These are phyloP conservation scores for Atta cephalotes DNA, from an alignment of 1,140 invertebrate species.

Conservation along the genomic window DNA sequence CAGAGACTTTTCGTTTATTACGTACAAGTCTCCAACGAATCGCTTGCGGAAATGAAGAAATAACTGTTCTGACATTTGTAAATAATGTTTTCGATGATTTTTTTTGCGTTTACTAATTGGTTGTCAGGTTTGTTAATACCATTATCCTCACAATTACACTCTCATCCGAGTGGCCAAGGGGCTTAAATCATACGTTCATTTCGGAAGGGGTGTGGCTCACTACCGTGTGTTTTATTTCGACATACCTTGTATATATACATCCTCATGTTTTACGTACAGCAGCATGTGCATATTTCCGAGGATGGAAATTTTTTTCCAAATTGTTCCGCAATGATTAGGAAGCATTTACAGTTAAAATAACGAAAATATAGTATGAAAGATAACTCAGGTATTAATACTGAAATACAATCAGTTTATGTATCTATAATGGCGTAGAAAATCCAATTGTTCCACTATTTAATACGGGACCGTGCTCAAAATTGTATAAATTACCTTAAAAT, in stretches of 20 bases:
- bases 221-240: constrained; percentile 64
- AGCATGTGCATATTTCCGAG: constrained; percentile 68
- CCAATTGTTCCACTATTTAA: constrained; percentile 10
- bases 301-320: constrained; percentile 3
- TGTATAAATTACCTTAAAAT: background rate
- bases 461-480: background rate
- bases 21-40: constrained; percentile 51
- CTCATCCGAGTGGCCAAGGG: constrained; percentile 55
- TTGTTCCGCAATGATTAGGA: background rate
- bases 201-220: constrained; percentile 77
- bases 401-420: background rate
- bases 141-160: constrained; percentile 68
- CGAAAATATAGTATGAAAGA: background rate
- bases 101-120: constrained; percentile 80
- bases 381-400: constrained; percentile 16
- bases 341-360: constrained; percentile 1
- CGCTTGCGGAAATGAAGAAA: constrained; percentile 59
- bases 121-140: constrained; percentile 82
- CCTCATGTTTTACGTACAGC: constrained; percentile 60
- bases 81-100: constrained; percentile 66
- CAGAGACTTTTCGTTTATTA: constrained; percentile 46
- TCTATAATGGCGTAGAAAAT: background rate
- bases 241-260: constrained; percentile 70
- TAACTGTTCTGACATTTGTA: constrained; percentile 66
- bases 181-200: constrained; percentile 72